Base-by-base conservation (phyloP, 1,140 invertebrate genomes). In the Drosophila lowei region DNA sequence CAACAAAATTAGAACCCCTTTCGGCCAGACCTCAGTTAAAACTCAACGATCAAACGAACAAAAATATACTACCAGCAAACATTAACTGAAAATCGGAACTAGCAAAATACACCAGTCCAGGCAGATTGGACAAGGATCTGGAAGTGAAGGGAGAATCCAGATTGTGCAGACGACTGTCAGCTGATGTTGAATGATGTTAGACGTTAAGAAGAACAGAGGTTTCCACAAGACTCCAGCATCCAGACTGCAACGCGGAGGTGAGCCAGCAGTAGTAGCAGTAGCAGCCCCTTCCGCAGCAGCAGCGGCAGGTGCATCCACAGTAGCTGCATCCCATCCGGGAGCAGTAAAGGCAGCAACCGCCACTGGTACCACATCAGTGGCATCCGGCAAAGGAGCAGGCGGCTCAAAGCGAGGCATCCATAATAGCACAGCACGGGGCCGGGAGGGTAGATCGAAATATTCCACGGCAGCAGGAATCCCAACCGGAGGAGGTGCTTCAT, bases 141-240 rank as follows among this genome's bases (percentile, higher is more conserved):
- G 11, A 38, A 38, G 34, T 13, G 34, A 13, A 68, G 68, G 64
- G 44, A 41, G 49, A 52, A 38, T 46, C 30, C 9, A 23, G 15
- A 16, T 9, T 18, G 41, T 23, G 16, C 34, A 47, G 38, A 28
- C 59, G 30, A 54, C 48, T 30, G 49, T 62, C 60, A 79, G 72
- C 75, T 50, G 34, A 38, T 68, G 75, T 89, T 75, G 72, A 88
- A 88, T 89, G 61, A 88, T 88, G 83, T 89, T 88, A 89, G 83
- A 88, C 66, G 70, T 89, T 76, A 88, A 89, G 84, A 88, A 88
- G 54, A 77, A 43, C 55, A 88, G 75, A 83, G 83, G 83, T 74
- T 88, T 83, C 72, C 83, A 88, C 49, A 88, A 88, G 72, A 79
- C 83, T 79, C 84, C 83, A 79, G 57, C 72, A 59, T 72, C 75